These are phyloP conservation scores for Hyles vespertilio DNA, from an alignment of 1,140 invertebrate species.

Conservation along the genomic window DNA sequence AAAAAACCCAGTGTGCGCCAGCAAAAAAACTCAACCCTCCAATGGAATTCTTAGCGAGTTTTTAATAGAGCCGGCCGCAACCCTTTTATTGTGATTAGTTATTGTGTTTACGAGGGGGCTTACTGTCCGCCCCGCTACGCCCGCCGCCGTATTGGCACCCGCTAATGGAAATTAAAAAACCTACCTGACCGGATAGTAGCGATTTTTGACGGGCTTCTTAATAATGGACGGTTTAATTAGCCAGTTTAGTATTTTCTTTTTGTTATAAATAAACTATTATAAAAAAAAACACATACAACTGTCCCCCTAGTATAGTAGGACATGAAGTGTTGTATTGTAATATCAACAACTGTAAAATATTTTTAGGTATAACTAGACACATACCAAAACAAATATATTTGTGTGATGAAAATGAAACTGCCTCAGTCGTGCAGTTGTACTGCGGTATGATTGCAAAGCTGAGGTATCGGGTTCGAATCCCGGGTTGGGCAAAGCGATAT, in stretches of 20 bases:
- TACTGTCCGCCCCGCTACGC: constrained; percentile 11
- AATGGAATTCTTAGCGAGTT: constrained; percentile 64
- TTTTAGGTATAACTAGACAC: no score
- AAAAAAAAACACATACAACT: not conserved
- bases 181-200: not conserved
- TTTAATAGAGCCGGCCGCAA: constrained; percentile 68
- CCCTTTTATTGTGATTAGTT: constrained; percentile 73
- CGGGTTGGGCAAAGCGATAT: no score
- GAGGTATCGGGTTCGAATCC: no score
- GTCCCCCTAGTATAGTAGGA: no score
- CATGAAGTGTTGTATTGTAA: no score
- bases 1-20: constrained; percentile 30
- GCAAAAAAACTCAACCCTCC: constrained; percentile 33
- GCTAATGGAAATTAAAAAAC: constrained; percentile 53
- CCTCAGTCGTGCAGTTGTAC: no score
- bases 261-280: not conserved
- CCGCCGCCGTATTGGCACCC: constrained; percentile 21
- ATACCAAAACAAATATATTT: no score
- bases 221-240: constrained; percentile 32
- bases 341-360: no score
- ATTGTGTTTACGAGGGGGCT: constrained; percentile 50
- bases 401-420: no score
- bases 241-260: not conserved
- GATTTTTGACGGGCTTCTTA: constrained; percentile 25
- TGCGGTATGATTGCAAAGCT: no score